Evolutionary conservation across 2,888 invertebrate species (phyloP).

Genomic region (Melitaea athalia): DNA sequence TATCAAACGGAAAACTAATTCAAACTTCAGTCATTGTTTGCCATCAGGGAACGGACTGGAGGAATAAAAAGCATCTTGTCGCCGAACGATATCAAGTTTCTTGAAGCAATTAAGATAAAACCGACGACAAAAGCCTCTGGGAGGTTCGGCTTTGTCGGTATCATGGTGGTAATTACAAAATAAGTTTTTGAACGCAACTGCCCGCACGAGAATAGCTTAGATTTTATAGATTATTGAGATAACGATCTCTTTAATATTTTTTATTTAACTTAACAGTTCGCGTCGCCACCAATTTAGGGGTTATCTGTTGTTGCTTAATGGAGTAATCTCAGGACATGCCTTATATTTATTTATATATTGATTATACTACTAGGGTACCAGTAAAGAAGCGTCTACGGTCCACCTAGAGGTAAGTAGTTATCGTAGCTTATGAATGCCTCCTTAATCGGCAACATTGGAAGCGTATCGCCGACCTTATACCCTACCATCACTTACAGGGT

Average conservation of each 20-base stretch:
- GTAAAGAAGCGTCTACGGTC: no score
- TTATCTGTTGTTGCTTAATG: no score
- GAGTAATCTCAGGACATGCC: no score
- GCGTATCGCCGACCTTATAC: no score
- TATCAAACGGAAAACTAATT: conserved; percentile 77
- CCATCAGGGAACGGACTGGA: conserved; percentile 60
- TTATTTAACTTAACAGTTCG: background rate
- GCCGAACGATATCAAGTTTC: conserved; percentile 79
- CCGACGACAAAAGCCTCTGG: conserved; percentile 69
- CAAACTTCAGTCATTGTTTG: conserved; percentile 76
- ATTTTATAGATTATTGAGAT: conserved; percentile 1
- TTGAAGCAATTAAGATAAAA: conserved; percentile 80
- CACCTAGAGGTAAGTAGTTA: no score
- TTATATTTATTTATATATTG: no score
- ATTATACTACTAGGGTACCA: no score
- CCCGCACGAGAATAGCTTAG: conserved; percentile 49
- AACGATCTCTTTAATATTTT: background rate
- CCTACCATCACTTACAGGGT: no score
- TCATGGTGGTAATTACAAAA: conserved; percentile 61
- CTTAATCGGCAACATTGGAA: no score
- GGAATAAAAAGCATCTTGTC: conserved; percentile 79
- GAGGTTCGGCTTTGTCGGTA: conserved; percentile 48
- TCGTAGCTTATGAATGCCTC: no score
- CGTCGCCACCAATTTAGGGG: no score
- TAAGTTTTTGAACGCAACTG: conserved; percentile 51